These are phyloP conservation scores for Plestiodon gilberti DNA, from an alignment of 2,113 vertebrate genomes.

Conservation along the genomic window DNA sequence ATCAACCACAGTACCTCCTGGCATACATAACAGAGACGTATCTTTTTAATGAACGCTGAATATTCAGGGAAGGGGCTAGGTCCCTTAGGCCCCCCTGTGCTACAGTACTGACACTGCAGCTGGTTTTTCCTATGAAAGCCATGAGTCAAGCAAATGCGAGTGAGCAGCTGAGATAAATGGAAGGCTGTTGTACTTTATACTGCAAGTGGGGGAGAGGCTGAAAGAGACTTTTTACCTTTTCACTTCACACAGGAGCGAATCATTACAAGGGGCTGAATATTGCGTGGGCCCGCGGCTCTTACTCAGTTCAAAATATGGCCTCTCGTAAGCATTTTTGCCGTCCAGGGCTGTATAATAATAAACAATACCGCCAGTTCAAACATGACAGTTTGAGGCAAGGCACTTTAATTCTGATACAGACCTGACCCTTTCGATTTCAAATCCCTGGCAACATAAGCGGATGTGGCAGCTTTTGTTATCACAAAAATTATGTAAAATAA, in stretches of 20 bases:
- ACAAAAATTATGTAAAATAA: conserved; percentile 1
- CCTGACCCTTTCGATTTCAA: background rate
- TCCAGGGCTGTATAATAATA: background rate
- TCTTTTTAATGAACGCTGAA: too few relatives aligned
- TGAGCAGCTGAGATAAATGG: background rate
- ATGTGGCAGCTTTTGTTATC: background rate
- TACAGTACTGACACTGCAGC: background rate
- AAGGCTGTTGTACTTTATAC: background rate
- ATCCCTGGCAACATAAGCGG: background rate
- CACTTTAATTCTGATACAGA: background rate
- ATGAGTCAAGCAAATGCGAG: background rate
- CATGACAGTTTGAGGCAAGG: background rate
- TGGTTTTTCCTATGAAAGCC: background rate
- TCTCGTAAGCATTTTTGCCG: too few relatives aligned
- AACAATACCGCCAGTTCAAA: background rate
- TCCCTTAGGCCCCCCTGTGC: too few relatives aligned
- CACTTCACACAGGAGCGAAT: background rate
- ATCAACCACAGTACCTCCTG: too few relatives aligned
- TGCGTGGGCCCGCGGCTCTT: background rate
- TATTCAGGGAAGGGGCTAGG: too few relatives aligned
- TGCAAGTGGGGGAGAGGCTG: background rate
- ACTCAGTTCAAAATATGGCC: background rate
- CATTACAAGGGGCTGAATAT: background rate
- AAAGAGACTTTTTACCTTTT: background rate
- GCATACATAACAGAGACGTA: too few relatives aligned